Evolutionary conservation across 1,140 invertebrate species (phyloP), one percentile per base, ranked within the genome.

Genomic region (Heliconius melpomene): DNA sequence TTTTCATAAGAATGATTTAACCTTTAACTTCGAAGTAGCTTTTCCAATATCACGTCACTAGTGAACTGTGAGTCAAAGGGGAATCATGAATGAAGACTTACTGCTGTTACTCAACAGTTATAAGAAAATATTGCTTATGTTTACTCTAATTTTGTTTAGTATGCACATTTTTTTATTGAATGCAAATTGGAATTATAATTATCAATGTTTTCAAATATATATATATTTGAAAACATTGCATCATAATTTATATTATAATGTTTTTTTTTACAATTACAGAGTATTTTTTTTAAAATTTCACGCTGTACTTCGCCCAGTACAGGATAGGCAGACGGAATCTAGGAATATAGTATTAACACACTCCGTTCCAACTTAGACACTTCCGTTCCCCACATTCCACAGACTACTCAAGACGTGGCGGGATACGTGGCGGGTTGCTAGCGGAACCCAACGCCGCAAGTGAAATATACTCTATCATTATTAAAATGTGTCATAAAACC

Each of bases 101-200:
- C 78, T 79, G 79, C 82, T 81, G 40, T 79, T 83, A 72, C 32
- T 74, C 32, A 78, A 81, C 72, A 79, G 72, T 82, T 83, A 84
- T 83, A 72, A 78, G 78, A 74, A 83, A 83, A 81, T 85, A 83
- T 85, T 71, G 79, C 60, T 54, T 77, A 29, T 66, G 79, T 82
- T 79, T 77, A 29, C 3, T 66, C 26, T 26, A 11, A 29, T 26
- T 29, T 66, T 66, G 3, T 29, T 13, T 11, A 2, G 2, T 57
- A 66, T 66, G 60, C 26, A 66, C 13, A 26, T 29, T 16, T 36
- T 57, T 18, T 29, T 29, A 13, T 66, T 29, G 1, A 66, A 66
- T 66, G 60, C 23, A 66, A 16, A 66, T 18, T 6, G 13, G 5
- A 26, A 66, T 29, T 66, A 13, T 57, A 23, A 57, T 57, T 23